Conservation (phyloP, 2,888 invertebrate species). For the Ferrisia virgata region DNA sequence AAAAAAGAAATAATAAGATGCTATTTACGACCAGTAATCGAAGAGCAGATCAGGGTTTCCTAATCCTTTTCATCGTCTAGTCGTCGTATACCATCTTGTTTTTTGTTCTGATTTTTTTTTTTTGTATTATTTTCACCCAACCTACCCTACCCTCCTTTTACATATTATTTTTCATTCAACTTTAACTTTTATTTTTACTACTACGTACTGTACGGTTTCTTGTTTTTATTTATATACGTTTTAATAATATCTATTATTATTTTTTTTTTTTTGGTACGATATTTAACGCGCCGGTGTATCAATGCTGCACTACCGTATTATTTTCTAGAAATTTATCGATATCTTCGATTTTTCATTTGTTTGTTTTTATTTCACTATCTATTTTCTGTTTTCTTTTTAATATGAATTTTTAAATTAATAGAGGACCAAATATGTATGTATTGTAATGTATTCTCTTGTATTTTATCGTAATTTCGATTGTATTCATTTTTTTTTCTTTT, state of each 20-base stretch:
- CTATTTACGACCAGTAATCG: too few relatives aligned
- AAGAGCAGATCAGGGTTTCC: too few relatives aligned
- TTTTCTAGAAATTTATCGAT: neutral
- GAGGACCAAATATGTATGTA: constrained; percentile 1
- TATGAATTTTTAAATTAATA: neutral
- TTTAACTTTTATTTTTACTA: too few relatives aligned
- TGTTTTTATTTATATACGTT: neutral
- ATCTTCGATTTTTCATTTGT: neutral
- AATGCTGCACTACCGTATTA: neutral
- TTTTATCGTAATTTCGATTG: neutral
- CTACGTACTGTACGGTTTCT: too few relatives aligned
- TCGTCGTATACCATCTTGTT: too few relatives aligned
- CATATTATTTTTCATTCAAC: too few relatives aligned
- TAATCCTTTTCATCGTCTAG: too few relatives aligned
- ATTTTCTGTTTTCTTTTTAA: neutral
- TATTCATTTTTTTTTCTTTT: neutral
- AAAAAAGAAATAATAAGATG: too few relatives aligned
- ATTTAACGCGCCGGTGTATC: neutral
- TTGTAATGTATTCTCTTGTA: neutral
- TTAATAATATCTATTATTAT: neutral
- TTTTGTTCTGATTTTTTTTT: too few relatives aligned
- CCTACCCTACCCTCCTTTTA: too few relatives aligned
- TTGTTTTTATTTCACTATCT: neutral
- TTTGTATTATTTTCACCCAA: too few relatives aligned
- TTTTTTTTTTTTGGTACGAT: neutral